These are phyloP conservation scores for Planiliza haematocheilus DNA, from an alignment of 2,113 vertebrate species.

Conservation along the genomic window DNA sequence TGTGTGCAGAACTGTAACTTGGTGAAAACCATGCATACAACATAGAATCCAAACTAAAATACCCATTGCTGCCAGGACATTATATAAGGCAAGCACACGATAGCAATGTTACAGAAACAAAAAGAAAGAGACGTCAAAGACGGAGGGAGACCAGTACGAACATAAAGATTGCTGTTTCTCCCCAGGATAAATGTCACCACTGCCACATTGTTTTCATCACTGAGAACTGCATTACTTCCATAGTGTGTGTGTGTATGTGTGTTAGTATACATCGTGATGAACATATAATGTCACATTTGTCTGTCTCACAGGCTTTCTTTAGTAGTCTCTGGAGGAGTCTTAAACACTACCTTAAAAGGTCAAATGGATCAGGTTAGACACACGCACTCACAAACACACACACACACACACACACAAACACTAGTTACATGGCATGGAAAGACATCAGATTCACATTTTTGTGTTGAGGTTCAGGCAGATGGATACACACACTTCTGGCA, in stretches of 20 bases:
- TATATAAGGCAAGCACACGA: neutral
- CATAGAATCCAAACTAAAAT: slow-evolving; percentile 7
- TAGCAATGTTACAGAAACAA: slow-evolving; percentile 4
- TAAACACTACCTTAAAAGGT: slow-evolving; percentile 65
- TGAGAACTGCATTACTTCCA: slow-evolving; percentile 30
- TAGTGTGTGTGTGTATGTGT: slow-evolving; percentile 3
- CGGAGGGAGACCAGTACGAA: slow-evolving; percentile 25
- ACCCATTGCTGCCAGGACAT: slow-evolving; percentile 1
- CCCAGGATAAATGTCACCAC: slow-evolving; percentile 67
- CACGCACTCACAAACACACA: neutral
- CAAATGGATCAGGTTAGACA: slow-evolving; percentile 48
- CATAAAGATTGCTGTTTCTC: slow-evolving; percentile 34
- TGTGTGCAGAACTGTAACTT: slow-evolving; percentile 1
- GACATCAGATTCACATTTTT: neutral
- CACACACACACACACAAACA: slow-evolving; percentile 8
- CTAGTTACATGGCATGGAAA: neutral
- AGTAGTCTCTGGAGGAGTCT: slow-evolving; percentile 32
- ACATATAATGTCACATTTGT: slow-evolving; percentile 47
- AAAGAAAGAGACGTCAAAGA: slow-evolving; percentile 7
- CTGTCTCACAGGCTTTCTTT: slow-evolving; percentile 31
- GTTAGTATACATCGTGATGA: slow-evolving; percentile 21
- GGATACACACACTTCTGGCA: neutral
- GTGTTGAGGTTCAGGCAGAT: neutral
- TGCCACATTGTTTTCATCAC: slow-evolving; percentile 65
- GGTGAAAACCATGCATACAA: slow-evolving; percentile 20